Evolutionary conservation across 2,888 invertebrate species (phyloP), one percentile per base, ranked within the genome.

Genomic region (Sinelater perroti): DNA sequence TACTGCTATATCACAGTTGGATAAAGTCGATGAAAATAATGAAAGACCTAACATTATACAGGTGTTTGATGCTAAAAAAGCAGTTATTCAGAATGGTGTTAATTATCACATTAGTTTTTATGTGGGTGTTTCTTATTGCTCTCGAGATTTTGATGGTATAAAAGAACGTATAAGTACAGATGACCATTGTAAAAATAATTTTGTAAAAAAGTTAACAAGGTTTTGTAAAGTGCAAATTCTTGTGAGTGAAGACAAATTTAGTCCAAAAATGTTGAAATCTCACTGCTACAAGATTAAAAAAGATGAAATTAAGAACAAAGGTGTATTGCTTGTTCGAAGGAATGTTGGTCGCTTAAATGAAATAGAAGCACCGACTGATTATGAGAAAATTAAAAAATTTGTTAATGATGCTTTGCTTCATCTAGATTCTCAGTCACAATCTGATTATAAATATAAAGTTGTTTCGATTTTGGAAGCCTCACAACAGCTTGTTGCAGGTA

Each of bases 191-290:
- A 64, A 64, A 31, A 67, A 70, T 61, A 75, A 78, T 58, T 61
- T 68, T 13, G 72, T 72, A 38, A 75, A 78, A 17, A 67, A 70
- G 28, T 64, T 74, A 5, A 73, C 72, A 6, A 82, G 82, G 72
- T 79, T 84, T 49, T 86, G 86, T 68, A 82, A 82, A 66, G 79
- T 83, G 11, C 75, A 82, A 52, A 74, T 85, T 31, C 79, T 81
- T 58, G 75, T 72, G 44, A 76, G 77, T 0, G 74, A 79, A 33
- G 70, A 78, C 54, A 72, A 75, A 21, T 70, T 68, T 17, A 69
- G 73, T 33, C 81, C 82, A 0, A 79, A 80, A 67, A 74, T 85
- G 10, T 62, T 83, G 3, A 81, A 79, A 60, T 79, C 79, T 2
- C 80, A 81, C 62, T 85, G 85, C 69, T 78, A 79, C 46, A 74